Evolutionary conservation across 1,140 invertebrate genomes (phyloP), one percentile per base, ranked within the genome.

Genomic region (Stegodyphus mimosarum): DNA sequence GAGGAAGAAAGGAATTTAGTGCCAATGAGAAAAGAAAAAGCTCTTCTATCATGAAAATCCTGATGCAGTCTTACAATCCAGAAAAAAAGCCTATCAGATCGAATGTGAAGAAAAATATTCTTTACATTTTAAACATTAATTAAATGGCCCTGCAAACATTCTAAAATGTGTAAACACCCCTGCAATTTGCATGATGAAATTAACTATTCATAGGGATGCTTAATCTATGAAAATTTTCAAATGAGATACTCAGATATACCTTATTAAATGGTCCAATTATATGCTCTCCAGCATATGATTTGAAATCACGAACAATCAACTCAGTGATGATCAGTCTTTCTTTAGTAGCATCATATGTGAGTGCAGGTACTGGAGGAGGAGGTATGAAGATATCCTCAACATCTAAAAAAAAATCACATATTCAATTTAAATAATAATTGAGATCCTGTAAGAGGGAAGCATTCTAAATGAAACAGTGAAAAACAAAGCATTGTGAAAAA

Each of bases 261-360:
- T 91, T 92, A 87, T 93, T 90, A 88, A 93, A 93, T n/a, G 92
- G 92, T 76, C 92, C 92, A 50, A 93, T 87, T 9, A 92, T 91
- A 89, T 95, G 93, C 70, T 92, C 92, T 0, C 96, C 96, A 84
- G 95, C 97, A 90, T 99, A 99, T 89, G 98, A 99, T 92, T 99
- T 99, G 90, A 99, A 99, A 91, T 99, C 98, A 60, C 94, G 92
- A 91, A 98, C 98, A 0, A 94, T 93, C 88, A 99, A 99, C 87
- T 97, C 93, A 2, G 94, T 94, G 51, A 99, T 99, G 67, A 99
- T 95, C 48, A 99, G 91, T 10, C 98, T 92, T 11, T 95, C 94
- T 0, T 94, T 95, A n/a, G 91, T 92, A 51, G 89, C 87, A 87
- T 95, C 94, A 87, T 93, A 92, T 49, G 94, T 93, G 63, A 92